Percentiles rank a stretch among this genome's conserved stretches.
phyloP scores from a whole-genome alignment of 2,797 vertebrate genomes.

The Enteromius viviparus region DNA sequence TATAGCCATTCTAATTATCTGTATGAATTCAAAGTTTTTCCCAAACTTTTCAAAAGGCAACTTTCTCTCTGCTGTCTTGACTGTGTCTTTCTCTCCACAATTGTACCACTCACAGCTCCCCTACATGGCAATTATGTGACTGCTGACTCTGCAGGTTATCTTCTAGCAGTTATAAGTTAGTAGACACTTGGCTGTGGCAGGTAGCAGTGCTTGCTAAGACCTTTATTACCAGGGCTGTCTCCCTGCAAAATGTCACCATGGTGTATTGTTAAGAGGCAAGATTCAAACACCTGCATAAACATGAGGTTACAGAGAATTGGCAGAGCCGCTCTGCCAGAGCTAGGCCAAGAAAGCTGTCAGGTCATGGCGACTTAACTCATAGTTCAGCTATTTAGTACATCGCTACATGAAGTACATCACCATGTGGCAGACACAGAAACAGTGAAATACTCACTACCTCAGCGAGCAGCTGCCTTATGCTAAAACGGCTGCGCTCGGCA shows the following conservation, averaged over 20 bases:
- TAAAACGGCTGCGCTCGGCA: slow-evolving; percentile 13
- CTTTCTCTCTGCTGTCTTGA: slow-evolving; percentile 24
- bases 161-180: slow-evolving; percentile 51
- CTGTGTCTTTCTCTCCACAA: slow-evolving; percentile 25
- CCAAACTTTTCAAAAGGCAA: slow-evolving; percentile 10
- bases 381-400: slow-evolving; percentile 30
- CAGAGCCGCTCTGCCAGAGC: slow-evolving; percentile 24
- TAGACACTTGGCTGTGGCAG: slow-evolving; percentile 50
- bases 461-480: slow-evolving; percentile 1
- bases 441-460: not conserved
- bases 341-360: slow-evolving; percentile 29
- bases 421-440: slow-evolving; percentile 7
- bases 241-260: slow-evolving; percentile 47
- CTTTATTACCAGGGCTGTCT: slow-evolving; percentile 59
- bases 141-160: slow-evolving; percentile 52
- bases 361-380: slow-evolving; percentile 19
- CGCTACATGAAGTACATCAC: slow-evolving; percentile 13
- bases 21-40: not conserved
- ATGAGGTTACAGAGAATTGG: slow-evolving; percentile 38
- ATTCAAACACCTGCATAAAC: slow-evolving; percentile 39
- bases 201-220: slow-evolving; percentile 47
- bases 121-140: slow-evolving; percentile 55
- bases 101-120: slow-evolving; percentile 12
- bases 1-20: not conserved
- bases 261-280: slow-evolving; percentile 43